Percentiles rank a stretch among this genome's conserved stretches.
These are phyloP conservation scores for Lasioglossum marginatum DNA, from an alignment of 2,888 invertebrate species.

Conservation along the genomic window DNA sequence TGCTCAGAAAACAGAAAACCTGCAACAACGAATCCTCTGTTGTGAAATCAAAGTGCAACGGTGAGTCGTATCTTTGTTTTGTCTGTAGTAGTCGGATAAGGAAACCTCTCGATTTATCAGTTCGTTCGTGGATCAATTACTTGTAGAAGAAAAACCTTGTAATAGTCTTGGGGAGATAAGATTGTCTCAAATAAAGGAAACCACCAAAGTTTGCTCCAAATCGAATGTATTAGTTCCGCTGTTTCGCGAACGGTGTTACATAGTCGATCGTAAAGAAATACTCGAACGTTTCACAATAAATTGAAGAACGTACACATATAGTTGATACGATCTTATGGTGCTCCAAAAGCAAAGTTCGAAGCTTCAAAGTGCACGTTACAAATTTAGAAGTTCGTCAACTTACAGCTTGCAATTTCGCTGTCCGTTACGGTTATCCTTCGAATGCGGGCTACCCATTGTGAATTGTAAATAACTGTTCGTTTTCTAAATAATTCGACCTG, in stretches of 20 bases:
- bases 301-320: neutral
- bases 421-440: slow-evolving; percentile 50
- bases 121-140: neutral
- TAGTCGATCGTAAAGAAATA: neutral
- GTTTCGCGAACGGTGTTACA: neutral
- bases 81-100: neutral
- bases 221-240: neutral
- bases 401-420: slow-evolving; percentile 46
- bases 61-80: slow-evolving; percentile 45
- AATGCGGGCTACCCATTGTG: slow-evolving; percentile 58
- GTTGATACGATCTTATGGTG: neutral
- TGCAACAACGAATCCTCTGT: neutral
- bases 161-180: neutral
- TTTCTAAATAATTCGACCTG: neutral
- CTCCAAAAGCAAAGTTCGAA: neutral
- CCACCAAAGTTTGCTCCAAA: neutral
- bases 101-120: neutral
- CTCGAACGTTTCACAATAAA: neutral
- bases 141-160: neutral
- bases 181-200: neutral
- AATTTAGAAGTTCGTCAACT: slow-evolving; percentile 39
- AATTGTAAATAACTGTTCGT: neutral
- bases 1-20: neutral
- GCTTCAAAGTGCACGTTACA: neutral
- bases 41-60: slow-evolving; percentile 18